These are phyloP conservation scores for Larimichthys crocea DNA, from an alignment of 2,113 vertebrate species.

Conservation along the genomic window DNA sequence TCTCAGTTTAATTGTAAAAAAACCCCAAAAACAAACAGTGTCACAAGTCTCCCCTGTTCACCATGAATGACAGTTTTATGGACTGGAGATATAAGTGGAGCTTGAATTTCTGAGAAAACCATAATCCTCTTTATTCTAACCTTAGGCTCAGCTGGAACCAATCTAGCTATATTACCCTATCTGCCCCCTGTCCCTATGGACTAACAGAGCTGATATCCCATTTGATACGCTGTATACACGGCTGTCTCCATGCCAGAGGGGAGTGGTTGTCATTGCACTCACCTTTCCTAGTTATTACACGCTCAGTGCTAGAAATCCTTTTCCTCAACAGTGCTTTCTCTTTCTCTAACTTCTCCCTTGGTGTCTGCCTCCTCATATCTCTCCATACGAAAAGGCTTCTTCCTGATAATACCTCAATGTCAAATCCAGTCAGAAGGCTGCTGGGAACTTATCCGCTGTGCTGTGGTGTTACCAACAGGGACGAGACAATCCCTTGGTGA, in stretches of 20 bases:
- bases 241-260: conserved; percentile 31
- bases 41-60: neutral
- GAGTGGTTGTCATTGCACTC: conserved; percentile 73
- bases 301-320: conserved; percentile 58
- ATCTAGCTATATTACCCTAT: conserved; percentile 55
- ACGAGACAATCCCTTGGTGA: conserved; percentile 41
- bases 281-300: conserved; percentile 70
- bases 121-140: conserved; percentile 67
- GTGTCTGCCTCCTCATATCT: conserved; percentile 39
- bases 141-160: conserved; percentile 59
- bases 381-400: conserved; percentile 43
- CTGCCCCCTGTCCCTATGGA: conserved; percentile 39
- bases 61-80: neutral
- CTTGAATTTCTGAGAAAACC: conserved; percentile 36
- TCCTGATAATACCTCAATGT: conserved; percentile 72
- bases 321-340: conserved; percentile 45
- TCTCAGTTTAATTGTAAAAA: conserved; percentile 8
- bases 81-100: conserved; percentile 11
- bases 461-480: conserved; percentile 38
- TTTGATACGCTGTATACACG: conserved; percentile 48
- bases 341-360: conserved; percentile 27
- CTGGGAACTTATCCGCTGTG: conserved; percentile 47
- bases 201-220: conserved; percentile 49
- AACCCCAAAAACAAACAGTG: neutral
- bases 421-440: conserved; percentile 63